phyloP scores from a whole-genome alignment of 2,113 vertebrate species.

The Suricata suricatta region DNA sequence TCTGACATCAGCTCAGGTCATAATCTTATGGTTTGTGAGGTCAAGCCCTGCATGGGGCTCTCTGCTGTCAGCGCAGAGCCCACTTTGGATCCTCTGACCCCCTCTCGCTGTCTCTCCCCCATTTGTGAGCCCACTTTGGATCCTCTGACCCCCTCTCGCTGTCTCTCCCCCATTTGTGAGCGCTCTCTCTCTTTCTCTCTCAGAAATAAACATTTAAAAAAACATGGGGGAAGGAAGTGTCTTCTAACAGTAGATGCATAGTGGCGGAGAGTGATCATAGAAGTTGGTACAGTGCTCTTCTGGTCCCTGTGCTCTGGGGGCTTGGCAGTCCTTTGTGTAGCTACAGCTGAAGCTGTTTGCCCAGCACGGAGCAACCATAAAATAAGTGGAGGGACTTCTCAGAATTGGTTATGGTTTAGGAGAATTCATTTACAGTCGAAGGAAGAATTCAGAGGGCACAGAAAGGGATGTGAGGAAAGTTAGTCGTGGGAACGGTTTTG shows the following conservation, averaged over 20 bases:
- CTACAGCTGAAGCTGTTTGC: background rate
- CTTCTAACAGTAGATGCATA: background rate
- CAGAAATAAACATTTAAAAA: no score
- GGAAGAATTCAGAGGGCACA: background rate
- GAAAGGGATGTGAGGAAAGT: background rate
- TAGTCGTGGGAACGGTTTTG: background rate
- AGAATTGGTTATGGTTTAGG: background rate
- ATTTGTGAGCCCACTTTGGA: no score
- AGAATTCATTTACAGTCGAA: background rate
- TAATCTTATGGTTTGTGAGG: no score
- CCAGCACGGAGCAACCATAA: background rate
- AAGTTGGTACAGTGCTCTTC: background rate
- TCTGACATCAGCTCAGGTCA: no score
- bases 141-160: no score
- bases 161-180: no score
- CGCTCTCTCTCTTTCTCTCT: no score
- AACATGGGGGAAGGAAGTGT: background rate
- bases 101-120: no score
- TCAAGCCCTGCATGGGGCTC: no score
- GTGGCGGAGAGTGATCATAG: background rate
- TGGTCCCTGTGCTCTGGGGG: background rate
- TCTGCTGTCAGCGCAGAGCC: no score
- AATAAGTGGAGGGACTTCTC: background rate
- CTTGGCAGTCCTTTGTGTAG: background rate
- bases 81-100: no score